phyloP scores from a whole-genome alignment of 2,888 invertebrate species.

The Catonia carolina region DNA sequence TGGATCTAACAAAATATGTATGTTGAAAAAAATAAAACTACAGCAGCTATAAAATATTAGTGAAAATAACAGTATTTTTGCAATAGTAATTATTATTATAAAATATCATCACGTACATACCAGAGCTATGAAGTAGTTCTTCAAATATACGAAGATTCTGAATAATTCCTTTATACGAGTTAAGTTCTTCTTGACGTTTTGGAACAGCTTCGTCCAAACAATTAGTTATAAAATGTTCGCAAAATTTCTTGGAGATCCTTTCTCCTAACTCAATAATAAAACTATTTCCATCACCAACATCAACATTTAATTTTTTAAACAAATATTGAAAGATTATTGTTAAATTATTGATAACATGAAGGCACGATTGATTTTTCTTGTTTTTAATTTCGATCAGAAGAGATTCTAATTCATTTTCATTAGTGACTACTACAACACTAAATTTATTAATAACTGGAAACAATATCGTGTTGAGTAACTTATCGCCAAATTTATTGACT shows the following conservation, averaged over 20 bases:
- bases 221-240: conserved; percentile 59
- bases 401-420: conserved; percentile 39
- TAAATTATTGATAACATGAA: conserved; percentile 52
- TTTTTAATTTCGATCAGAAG: conserved; percentile 44
- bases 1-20: no score
- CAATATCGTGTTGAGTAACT: conserved; percentile 53
- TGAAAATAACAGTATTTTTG: no score
- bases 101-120: no score
- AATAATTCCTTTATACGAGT: conserved; percentile 56
- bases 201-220: conserved; percentile 73
- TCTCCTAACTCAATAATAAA: conserved; percentile 50
- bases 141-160: conserved; percentile 52
- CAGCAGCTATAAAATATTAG: no score
- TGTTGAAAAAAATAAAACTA: no score
- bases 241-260: conserved; percentile 51
- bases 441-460: conserved; percentile 51
- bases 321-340: conserved; percentile 53
- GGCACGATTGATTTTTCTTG: conserved; percentile 45
- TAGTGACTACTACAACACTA: conserved; percentile 44
- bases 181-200: conserved; percentile 61
- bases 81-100: no score
- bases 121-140: conserved; percentile 10
- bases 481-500: conserved; percentile 52
- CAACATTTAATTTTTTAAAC: conserved; percentile 49
- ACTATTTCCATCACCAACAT: conserved; percentile 43